Evolutionary conservation across 2,113 vertebrate genomes (phyloP).

Genomic region (Leucosticte australis): DNA sequence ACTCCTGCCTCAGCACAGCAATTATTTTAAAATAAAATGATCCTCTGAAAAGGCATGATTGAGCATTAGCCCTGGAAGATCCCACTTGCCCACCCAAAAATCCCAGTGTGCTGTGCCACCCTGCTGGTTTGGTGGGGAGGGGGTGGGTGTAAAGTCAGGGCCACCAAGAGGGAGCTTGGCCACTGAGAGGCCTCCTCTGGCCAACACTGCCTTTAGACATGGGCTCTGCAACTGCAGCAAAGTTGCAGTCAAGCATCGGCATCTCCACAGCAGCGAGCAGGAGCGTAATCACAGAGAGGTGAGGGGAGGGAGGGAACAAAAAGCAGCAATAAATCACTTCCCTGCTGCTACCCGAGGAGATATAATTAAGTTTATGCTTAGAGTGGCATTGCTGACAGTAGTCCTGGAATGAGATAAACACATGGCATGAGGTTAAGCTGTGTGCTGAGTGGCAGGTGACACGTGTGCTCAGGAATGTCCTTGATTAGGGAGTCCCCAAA

Average conservation of each 20-base stretch:
- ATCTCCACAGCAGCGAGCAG: neutral
- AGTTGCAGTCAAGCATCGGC: neutral
- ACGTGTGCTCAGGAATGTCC: neutral
- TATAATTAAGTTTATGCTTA: conserved; percentile 57
- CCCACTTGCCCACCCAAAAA: neutral
- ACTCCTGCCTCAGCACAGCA: neutral
- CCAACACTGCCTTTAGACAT: accelerated
- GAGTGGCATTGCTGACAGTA: conserved; percentile 34
- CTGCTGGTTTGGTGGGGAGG: accelerated
- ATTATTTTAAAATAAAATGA: neutral
- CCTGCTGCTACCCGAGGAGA: conserved; percentile 43
- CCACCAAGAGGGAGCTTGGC: neutral
- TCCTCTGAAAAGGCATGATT: accelerated
- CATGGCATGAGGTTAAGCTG: neutral
- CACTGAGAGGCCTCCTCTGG: neutral
- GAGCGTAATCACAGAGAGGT: neutral
- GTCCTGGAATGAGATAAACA: conserved; percentile 41
- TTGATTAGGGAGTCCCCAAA: neutral
- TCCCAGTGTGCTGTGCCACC: accelerated
- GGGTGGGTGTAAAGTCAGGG: neutral
- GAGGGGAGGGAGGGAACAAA: conserved; percentile 38
- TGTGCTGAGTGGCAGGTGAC: neutral
- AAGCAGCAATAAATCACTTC: conserved; percentile 61
- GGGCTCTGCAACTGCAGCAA: neutral
- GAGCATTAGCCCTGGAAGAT: neutral